Evolutionary conservation across 2,113 vertebrate species (phyloP).

Genomic region (Crotalus horridus): DNA sequence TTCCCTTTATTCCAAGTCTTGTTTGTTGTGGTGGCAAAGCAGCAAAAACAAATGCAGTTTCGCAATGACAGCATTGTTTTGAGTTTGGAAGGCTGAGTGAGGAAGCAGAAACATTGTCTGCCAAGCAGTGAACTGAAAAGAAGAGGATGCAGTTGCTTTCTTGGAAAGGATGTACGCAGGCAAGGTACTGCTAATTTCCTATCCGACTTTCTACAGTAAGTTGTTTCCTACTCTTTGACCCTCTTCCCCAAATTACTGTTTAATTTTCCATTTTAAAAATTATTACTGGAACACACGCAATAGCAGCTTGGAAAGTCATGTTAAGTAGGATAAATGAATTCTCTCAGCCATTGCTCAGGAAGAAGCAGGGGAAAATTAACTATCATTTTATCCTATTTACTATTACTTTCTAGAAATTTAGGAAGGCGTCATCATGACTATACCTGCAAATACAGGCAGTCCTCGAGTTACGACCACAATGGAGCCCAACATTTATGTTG

Average conservation of each 20-base stretch:
- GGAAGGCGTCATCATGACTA: neutral
- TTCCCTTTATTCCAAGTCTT: neutral
- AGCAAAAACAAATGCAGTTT: neutral
- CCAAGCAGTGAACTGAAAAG: constrained; percentile 24
- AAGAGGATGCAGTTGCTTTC: neutral
- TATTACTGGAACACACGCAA: neutral
- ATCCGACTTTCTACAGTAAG: rapidly evolving
- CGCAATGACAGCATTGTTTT: neutral
- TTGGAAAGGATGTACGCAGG: neutral
- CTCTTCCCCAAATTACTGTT: neutral
- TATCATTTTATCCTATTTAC: neutral
- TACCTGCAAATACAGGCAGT: neutral
- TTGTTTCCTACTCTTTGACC: constrained; percentile 8
- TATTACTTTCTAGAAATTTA: neutral
- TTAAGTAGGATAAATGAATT: neutral
- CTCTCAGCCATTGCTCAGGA: neutral
- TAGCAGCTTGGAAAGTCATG: neutral
- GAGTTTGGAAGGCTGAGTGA: neutral
- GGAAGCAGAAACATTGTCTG: neutral
- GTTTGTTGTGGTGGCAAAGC: neutral
- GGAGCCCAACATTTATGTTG: neutral
- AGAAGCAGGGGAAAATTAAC: neutral
- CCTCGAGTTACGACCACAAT: neutral
- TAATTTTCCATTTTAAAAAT: neutral
- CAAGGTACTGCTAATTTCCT: neutral